phyloP scores from a whole-genome alignment of 2,888 invertebrate genomes.

The Pemphredon lugubris region DNA sequence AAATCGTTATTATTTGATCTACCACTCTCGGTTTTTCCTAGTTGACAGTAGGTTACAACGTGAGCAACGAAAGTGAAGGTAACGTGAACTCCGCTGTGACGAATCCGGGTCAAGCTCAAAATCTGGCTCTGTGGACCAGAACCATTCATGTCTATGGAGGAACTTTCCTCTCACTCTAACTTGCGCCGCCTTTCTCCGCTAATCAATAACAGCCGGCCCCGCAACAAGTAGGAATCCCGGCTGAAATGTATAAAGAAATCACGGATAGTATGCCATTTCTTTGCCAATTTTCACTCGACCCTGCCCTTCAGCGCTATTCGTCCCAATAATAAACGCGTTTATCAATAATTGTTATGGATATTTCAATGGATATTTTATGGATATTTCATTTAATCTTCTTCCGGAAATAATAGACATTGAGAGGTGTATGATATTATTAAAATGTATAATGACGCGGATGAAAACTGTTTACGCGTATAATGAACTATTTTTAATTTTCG shows the following conservation, averaged over 20 bases:
- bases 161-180: constrained; percentile 55
- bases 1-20: too few species aligned
- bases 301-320: too few species aligned
- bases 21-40: constrained; percentile 43
- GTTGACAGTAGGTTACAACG: constrained; percentile 34
- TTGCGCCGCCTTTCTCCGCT: constrained; percentile 46
- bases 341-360: too few species aligned
- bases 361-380: too few species aligned
- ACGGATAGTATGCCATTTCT: background rate
- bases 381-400: too few species aligned
- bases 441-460: too few species aligned
- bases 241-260: constrained; percentile 21
- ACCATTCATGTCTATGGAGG: constrained; percentile 73
- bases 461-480: too few species aligned
- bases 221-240: constrained; percentile 73
- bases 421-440: too few species aligned
- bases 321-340: too few species aligned
- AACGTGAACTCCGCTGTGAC: constrained; percentile 44
- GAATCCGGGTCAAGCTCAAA: constrained; percentile 75
- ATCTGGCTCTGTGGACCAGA: constrained; percentile 63
- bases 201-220: constrained; percentile 72
- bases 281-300: background rate
- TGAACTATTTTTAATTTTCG: too few species aligned
- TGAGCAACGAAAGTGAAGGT: constrained; percentile 61
- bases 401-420: too few species aligned